Evolutionary conservation across 2,888 invertebrate genomes (phyloP), one percentile per base, ranked within the genome.

Genomic region (Diachrysia chrysitis): DNA sequence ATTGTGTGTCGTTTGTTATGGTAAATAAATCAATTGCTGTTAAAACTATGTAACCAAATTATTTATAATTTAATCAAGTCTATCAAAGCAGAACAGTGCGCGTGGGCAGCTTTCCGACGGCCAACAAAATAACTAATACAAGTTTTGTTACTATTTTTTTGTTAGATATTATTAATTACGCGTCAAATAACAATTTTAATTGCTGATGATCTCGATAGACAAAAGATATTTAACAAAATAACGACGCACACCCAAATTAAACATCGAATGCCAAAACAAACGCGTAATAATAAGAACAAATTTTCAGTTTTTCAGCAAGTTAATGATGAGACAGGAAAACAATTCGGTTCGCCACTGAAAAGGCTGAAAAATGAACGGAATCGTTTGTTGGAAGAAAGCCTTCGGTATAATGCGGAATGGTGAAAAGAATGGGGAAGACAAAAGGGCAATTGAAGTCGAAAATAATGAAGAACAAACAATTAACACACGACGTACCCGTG

Each of bases 381-480:
- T 90, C 92, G 90, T 89, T 92, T 89, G 87, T 86, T 87, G 90
- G 89, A 90, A 91, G 93, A 91, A 92, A 92, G 90, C 88, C 89
- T 89, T 89, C 88, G 83, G 90, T 91, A 93, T 93, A 92, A 93
- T 93, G 89, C 88, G 85, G 86, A 87, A 89, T 77, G 85, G 83
- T 88, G 91, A 90, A 90, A 90, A 92, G 92, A 93, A 93, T 91
- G 83, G 88, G 68, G 67, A 83, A 89, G 85, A 95, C 95, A 95
- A 95, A 93, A 89, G 91, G 95, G 95, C 93, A 95, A 95, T 95
- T 95, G 95, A 95, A 95, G 94, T 90, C 88, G 91, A 92, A 92
- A 92, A 94, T 95, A 95, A 95, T 95, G 93, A 91, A 92, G 87
- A 91, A 93, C 93, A 94, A 94, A 95, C 94, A 95, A 95, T 95